Base-by-base conservation (phyloP, 2,797 vertebrate species). In the Hipposideros larvatus region DNA sequence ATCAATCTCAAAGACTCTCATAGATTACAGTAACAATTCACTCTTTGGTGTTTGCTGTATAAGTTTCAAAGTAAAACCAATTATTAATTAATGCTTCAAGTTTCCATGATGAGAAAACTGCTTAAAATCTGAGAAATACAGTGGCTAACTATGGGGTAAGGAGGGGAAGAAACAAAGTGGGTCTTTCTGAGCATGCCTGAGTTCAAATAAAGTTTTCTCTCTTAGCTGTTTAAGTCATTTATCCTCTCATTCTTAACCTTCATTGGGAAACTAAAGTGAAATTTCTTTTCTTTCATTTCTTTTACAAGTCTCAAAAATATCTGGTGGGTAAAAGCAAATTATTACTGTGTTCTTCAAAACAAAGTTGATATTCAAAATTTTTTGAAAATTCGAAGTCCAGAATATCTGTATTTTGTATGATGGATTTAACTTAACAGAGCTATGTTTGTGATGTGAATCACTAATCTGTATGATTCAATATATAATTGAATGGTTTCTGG, bases 11-110 rank as follows among this genome's bases (percentile, higher is more conserved):
- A 37, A 94, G 94, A 96, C 91, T 95, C 97, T 96, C 95, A 41
- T 66, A 80, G 95, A 87, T 94, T 92, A 89, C 1, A 95, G 66
- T 79, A 96, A 97, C 96, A 97, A 95, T 95, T 88, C 91, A 92
- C 51, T 95, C 92, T 92, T 94, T 79, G 53, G 73, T 95, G 88
- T 92, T 92, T 93, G 85, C 63, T 78, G 41, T 84, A 2, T 86
- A 84, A 87, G 26, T 95, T 97, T 95, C 91, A 96, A 94, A 97
- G 92, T 84, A 94, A 96, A 97, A 93, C 37, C 66, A 95, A 66
- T 91, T 94, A 88, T 79, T 94, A 85, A 96, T 80, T 71, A 95
- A 90, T 66, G 41, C 55, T 90, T 66, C 75, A 48, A 92, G 93
- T 84, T 96, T 95, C 71, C 66, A 87, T 71, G 37, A 88, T 83